These are phyloP conservation scores for Sinosuthora webbiana DNA, from an alignment of 2,113 vertebrate species.

Conservation along the genomic window DNA sequence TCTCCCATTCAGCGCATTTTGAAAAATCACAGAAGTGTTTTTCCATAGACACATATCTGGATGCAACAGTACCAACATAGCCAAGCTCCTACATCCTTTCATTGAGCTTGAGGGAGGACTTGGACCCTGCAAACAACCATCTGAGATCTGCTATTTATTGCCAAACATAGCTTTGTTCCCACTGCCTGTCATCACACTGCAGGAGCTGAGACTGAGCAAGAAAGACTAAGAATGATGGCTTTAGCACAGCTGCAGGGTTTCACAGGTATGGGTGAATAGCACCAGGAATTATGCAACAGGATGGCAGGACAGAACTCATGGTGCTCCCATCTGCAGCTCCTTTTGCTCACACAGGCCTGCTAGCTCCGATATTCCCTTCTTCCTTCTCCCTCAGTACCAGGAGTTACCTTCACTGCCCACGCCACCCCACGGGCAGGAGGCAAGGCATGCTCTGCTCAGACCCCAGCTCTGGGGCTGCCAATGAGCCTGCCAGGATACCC, in stretches of 20 bases:
- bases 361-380: background rate
- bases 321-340: background rate
- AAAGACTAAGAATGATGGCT: background rate
- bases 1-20: background rate
- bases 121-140: background rate
- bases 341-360: background rate
- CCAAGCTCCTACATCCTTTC: background rate
- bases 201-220: background rate
- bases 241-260: background rate
- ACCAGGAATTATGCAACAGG: background rate
- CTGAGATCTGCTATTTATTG: background rate
- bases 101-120: background rate
- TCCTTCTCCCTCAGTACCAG: background rate
- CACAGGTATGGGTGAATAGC: background rate
- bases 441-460: fast-evolving
- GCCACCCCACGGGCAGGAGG: background rate
- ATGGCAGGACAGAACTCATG: background rate
- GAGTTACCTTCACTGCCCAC: background rate
- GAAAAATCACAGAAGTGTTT: background rate
- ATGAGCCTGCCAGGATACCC: background rate
- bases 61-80: background rate
- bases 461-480: background rate
- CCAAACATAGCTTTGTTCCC: background rate
- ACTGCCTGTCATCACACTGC: background rate
- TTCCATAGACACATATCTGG: background rate